phyloP scores from a whole-genome alignment of 2,797 vertebrate genomes.

The Pelochelys cantorii region DNA sequence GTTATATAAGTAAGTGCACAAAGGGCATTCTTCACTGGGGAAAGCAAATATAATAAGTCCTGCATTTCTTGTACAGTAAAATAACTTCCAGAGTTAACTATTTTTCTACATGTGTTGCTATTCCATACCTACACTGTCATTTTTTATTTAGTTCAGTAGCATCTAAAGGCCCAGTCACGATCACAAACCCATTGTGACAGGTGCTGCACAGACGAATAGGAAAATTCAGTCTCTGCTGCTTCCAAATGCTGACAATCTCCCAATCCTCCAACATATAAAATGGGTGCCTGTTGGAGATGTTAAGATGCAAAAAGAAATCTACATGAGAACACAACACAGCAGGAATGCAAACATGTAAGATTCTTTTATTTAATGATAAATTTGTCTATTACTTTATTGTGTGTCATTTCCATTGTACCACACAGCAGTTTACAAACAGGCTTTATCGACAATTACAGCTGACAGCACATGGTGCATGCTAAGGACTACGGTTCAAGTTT shows the following conservation, averaged over 20 bases:
- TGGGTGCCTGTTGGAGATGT: neutral
- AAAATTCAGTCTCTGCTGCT: neutral
- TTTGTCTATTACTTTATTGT: neutral
- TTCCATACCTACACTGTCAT: neutral
- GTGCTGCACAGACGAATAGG: neutral
- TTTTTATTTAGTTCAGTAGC: neutral
- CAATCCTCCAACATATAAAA: conserved; percentile 11
- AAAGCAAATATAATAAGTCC: neutral
- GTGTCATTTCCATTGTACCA: too few species aligned
- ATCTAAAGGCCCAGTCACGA: neutral
- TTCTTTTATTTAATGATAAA: neutral
- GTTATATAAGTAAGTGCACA: neutral
- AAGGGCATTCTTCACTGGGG: neutral
- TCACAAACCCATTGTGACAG: neutral
- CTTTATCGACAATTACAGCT: neutral
- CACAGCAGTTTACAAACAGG: too few species aligned
- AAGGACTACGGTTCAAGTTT: neutral
- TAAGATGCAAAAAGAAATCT: neutral
- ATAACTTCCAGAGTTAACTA: conserved; percentile 14
- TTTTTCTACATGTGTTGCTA: neutral
- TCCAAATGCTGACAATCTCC: conserved; percentile 9
- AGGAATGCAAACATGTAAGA: neutral
- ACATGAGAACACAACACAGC: neutral
- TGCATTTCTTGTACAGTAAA: conserved; percentile 5
- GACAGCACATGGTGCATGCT: neutral